phyloP scores from a whole-genome alignment of 30 jellyfish, hydroid and myxozoan species.

The Turritopsis dohrnii region DNA sequence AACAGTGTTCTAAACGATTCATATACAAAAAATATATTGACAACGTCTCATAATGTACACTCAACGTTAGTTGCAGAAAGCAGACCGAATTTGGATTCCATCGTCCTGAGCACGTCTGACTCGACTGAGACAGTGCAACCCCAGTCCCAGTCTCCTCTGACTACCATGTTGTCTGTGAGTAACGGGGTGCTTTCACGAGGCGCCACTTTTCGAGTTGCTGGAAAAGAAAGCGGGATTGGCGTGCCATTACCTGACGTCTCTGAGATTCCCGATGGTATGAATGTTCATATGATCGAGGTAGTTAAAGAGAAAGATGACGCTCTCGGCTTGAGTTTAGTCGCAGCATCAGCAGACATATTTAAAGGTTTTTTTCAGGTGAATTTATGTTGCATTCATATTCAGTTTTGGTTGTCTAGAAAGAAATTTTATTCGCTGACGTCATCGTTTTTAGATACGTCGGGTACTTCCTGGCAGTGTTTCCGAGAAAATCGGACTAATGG shows the following conservation, averaged over 20 bases:
- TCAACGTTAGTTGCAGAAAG: not conserved
- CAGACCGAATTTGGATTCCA: not conserved
- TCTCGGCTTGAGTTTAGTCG: conserved; percentile 84
- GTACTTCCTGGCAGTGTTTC: conserved; percentile 77
- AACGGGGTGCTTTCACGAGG: conserved; percentile 24
- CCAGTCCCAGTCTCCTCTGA: not conserved
- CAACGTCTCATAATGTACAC: too few species aligned
- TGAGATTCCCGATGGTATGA: conserved; percentile 75
- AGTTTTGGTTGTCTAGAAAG: too few species aligned
- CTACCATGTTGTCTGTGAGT: not conserved
- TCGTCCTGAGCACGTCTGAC: not conserved
- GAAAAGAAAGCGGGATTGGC: conserved; percentile 20
- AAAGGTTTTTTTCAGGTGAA: conserved; percentile 81
- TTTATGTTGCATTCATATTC: too few species aligned
- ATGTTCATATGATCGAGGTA: conserved; percentile 54
- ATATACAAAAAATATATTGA: conserved; percentile 10
- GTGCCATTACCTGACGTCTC: conserved; percentile 17
- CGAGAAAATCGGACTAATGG: conserved; percentile 58
- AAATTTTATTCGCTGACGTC: too few species aligned
- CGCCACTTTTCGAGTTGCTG: conserved; percentile 20
- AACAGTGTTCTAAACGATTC: conserved; percentile 70
- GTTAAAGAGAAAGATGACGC: conserved; percentile 46
- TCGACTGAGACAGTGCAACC: not conserved
- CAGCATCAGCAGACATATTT: conserved; percentile 45
- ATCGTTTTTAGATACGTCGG: conserved; percentile 66